Evolutionary conservation across 2,797 vertebrate species (phyloP).

Genomic region (Catharus ustulatus): DNA sequence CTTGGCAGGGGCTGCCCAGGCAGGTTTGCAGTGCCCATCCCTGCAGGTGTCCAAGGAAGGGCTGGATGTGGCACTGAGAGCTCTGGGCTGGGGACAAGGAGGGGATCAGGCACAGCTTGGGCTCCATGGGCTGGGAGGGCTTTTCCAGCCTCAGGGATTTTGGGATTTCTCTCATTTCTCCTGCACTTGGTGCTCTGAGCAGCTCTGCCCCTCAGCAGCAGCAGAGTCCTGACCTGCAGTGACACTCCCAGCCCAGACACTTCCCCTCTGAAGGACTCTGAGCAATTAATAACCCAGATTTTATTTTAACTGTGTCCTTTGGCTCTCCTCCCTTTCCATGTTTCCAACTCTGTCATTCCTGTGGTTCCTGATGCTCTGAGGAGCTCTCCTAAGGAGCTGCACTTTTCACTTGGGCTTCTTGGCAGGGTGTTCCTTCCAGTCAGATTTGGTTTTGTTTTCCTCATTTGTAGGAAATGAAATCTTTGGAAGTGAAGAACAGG

Average conservation of each 20-base stretch:
- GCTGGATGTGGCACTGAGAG: too few relatives aligned
- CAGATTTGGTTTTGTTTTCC: neutral
- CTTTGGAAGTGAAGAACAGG: neutral
- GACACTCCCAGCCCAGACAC: too few relatives aligned
- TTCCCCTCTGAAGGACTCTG: neutral
- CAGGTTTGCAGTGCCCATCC: too few relatives aligned
- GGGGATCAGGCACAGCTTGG: too few relatives aligned
- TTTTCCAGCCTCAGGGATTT: neutral
- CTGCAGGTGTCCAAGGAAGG: too few relatives aligned
- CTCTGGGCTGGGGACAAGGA: too few relatives aligned
- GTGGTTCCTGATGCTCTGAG: neutral
- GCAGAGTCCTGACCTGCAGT: too few relatives aligned
- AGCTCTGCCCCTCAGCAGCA: too few relatives aligned
- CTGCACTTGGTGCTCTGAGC: neutral
- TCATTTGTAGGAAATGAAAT: neutral
- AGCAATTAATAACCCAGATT: accelerated
- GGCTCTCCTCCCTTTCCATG: accelerated
- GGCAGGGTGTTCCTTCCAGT: neutral
- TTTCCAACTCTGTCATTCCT: neutral
- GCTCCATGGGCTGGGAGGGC: too few relatives aligned
- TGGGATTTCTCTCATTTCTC: neutral
- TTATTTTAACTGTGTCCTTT: neutral
- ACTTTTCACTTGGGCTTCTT: accelerated
- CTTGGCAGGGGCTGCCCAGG: too few relatives aligned
- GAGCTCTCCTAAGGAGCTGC: neutral